phyloP scores from a whole-genome alignment of 2,888 invertebrate genomes.

The Globia sparganii region DNA sequence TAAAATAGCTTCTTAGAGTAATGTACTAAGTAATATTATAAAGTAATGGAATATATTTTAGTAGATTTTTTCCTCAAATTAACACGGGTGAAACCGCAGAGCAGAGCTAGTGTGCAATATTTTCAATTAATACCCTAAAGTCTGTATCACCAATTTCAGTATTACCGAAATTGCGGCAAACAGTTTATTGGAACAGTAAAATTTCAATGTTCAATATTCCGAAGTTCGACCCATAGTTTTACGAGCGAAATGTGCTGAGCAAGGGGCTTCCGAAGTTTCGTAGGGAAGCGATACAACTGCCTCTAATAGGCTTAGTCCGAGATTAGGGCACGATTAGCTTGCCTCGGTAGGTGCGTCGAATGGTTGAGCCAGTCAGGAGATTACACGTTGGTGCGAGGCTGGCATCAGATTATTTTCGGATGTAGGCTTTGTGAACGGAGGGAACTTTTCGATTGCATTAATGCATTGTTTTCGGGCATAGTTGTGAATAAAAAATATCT shows the following conservation, averaged over 20 bases:
- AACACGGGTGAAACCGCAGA: too few relatives aligned
- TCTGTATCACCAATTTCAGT: slow-evolving; percentile 63
- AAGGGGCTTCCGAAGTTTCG: slow-evolving; percentile 90
- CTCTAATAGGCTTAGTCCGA: slow-evolving; percentile 89
- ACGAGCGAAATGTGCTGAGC: slow-evolving; percentile 86
- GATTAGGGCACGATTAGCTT: slow-evolving; percentile 89
- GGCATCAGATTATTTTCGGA: slow-evolving; percentile 81
- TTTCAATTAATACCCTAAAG: slow-evolving; percentile 69
- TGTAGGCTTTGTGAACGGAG: slow-evolving; percentile 66
- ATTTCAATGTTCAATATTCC: slow-evolving; percentile 86
- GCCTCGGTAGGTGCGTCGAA: slow-evolving; percentile 84
- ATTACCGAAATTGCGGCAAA: slow-evolving; percentile 77
- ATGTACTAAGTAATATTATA: too few relatives aligned
- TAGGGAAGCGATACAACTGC: slow-evolving; percentile 89
- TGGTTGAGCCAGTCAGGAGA: slow-evolving; percentile 82
- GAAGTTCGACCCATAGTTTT: slow-evolving; percentile 84
- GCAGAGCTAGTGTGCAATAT: slow-evolving; percentile 53
- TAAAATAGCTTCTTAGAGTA: too few relatives aligned
- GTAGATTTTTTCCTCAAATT: too few relatives aligned
- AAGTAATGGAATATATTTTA: too few relatives aligned
- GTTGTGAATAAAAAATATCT: slow-evolving; percentile 37
- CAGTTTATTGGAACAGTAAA: slow-evolving; percentile 83
- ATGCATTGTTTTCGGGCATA: slow-evolving; percentile 49
- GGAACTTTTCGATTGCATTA: slow-evolving; percentile 61
- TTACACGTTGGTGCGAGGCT: slow-evolving; percentile 85